phyloP scores from a whole-genome alignment of 1,140 invertebrate species.

The Rhagoletis zephyria region DNA sequence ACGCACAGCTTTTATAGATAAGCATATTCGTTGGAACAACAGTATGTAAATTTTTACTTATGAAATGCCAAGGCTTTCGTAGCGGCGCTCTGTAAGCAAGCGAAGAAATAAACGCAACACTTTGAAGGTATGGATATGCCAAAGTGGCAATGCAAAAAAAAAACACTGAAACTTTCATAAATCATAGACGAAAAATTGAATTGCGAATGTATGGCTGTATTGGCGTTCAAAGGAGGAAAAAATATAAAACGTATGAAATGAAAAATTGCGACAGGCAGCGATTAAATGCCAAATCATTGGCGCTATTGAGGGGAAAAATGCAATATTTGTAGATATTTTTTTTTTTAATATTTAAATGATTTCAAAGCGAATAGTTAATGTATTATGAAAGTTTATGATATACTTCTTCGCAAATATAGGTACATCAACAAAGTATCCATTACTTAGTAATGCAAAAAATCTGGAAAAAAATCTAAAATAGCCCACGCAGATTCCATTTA shows the following conservation, averaged over 20 bases:
- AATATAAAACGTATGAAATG: background rate
- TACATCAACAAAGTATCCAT: no score
- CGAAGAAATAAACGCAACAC: constrained; percentile 19
- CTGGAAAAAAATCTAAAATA: no score
- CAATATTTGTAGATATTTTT: background rate
- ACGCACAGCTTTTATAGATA: constrained; percentile 28
- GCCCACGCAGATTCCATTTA: no score
- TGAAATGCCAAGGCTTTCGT: constrained; percentile 38
- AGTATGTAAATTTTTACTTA: constrained; percentile 50
- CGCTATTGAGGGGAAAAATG: background rate
- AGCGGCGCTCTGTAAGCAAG: constrained; percentile 3
- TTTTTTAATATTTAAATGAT: background rate
- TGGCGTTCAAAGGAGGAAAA: background rate
- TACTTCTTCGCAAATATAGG: no score
- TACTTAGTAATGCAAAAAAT: no score
- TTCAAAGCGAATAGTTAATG: no score
- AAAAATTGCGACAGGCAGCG: constrained; percentile 26
- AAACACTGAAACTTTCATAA: constrained; percentile 44
- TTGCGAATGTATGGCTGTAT: background rate
- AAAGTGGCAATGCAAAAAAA: background rate
- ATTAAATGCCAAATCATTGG: constrained; percentile 31
- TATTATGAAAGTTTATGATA: no score
- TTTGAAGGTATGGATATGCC: background rate
- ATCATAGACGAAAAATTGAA: constrained; percentile 49
- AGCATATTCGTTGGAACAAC: constrained; percentile 43